These are phyloP conservation scores for Dysdera silvatica DNA, from an alignment of 1,140 invertebrate genomes.

Conservation along the genomic window DNA sequence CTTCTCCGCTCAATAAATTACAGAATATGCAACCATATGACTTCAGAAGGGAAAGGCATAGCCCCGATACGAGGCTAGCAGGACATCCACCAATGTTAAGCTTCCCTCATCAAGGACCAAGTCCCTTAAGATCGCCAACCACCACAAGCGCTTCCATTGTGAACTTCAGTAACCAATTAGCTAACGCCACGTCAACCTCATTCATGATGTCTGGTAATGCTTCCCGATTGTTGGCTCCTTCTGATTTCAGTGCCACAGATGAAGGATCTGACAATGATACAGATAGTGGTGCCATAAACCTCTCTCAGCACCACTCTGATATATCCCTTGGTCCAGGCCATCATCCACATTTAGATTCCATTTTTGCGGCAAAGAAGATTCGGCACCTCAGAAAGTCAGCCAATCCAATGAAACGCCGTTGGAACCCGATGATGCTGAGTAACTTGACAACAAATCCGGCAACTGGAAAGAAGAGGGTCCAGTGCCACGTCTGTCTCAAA, in stretches of 20 bases:
- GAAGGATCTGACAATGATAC: constrained; percentile 34
- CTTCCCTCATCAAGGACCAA: constrained; percentile 33
- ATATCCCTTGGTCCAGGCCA: constrained; percentile 1
- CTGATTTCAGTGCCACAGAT: constrained; percentile 30
- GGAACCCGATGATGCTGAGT: constrained; percentile 80
- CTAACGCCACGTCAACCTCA: constrained; percentile 39
- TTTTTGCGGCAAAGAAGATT: constrained; percentile 42
- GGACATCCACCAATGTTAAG: constrained; percentile 1
- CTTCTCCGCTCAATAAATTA: constrained; percentile 76
- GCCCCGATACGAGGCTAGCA: constrained; percentile 13
- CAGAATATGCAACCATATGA: constrained; percentile 94
- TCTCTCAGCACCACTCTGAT: constrained; percentile 24
- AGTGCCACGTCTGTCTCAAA: constrained; percentile 96
- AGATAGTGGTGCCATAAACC: constrained; percentile 31
- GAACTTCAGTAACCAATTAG: no score
- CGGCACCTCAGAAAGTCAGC: constrained; percentile 63
- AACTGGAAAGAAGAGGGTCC: constrained; percentile 90
- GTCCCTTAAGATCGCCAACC: constrained; percentile 36
- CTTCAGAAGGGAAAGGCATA: constrained; percentile 54
- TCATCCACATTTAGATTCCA: constrained; percentile 26
- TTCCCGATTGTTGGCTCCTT: no score
- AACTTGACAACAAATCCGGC: constrained; percentile 84
- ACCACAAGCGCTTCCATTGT: constrained; percentile 33
- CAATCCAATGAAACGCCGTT: constrained; percentile 82
- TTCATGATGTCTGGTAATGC: no score